These are phyloP conservation scores for Protomyctophum bolini DNA, from an alignment of 2,113 vertebrate genomes.

Conservation along the genomic window DNA sequence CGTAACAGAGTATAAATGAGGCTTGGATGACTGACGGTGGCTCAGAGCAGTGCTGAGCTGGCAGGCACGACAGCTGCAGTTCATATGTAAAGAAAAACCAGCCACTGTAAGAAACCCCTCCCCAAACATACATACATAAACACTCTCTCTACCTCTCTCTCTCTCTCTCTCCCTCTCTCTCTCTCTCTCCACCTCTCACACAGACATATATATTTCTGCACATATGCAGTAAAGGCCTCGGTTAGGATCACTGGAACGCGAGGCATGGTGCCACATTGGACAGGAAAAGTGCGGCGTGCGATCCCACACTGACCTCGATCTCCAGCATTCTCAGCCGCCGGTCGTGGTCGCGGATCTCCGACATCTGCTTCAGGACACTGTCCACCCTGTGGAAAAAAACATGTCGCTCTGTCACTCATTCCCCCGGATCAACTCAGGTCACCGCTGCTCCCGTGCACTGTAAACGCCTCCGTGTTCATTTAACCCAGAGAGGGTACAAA, in stretches of 20 bases:
- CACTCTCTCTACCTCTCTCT: too few species aligned
- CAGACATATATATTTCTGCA: not conserved
- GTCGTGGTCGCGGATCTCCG: conserved; percentile 60
- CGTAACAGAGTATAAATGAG: not conserved
- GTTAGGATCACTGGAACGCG: not conserved
- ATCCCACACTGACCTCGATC: conserved; percentile 67
- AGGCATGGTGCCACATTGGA: not conserved
- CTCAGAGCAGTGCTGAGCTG: conserved; percentile 49
- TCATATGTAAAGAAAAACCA: conserved; percentile 34
- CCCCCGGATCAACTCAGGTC: too few species aligned
- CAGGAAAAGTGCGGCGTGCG: not conserved
- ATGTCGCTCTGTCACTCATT: conserved; percentile 15
- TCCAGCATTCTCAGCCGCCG: conserved; percentile 65
- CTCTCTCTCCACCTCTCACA: not conserved
- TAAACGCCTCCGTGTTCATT: too few species aligned
- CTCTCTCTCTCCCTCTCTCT: too few species aligned
- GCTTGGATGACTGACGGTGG: conserved; percentile 27
- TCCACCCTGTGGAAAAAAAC: conserved; percentile 78
- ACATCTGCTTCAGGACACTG: conserved; percentile 76
- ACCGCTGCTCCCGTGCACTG: too few species aligned
- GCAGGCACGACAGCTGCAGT: conserved; percentile 57
- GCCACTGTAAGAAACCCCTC: not conserved
- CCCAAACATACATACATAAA: not conserved
- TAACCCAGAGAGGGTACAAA: too few species aligned
- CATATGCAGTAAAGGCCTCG: too few species aligned